Evolutionary conservation across 2,888 invertebrate genomes (phyloP).

Genomic region (Cyaniris semiargus): DNA sequence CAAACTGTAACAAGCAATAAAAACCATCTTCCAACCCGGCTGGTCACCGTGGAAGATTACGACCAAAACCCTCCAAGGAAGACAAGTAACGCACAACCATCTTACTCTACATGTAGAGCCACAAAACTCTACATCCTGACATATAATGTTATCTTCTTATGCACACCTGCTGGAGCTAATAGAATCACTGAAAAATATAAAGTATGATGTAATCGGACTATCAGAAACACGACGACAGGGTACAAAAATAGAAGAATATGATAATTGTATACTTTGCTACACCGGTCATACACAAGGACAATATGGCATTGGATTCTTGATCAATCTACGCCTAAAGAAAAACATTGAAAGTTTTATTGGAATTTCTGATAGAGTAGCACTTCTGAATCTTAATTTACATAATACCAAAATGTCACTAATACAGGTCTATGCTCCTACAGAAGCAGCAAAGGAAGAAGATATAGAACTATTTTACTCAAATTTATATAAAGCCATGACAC

Average conservation of each 20-base stretch:
- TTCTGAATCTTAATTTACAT: not conserved
- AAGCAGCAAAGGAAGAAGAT: not conserved
- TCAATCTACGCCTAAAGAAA: slow-evolving; percentile 42
- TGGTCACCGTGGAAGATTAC: slow-evolving; percentile 39
- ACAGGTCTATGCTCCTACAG: not conserved
- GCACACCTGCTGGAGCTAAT: slow-evolving; percentile 40
- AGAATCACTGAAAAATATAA: slow-evolving; percentile 39
- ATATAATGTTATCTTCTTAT: slow-evolving; percentile 39
- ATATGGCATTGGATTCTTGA: slow-evolving; percentile 44
- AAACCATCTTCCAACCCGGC: slow-evolving; percentile 38
- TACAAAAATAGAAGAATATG: slow-evolving; percentile 44
- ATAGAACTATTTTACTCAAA: not conserved
- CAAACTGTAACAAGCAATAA: slow-evolving; percentile 11
- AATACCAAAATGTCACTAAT: not conserved
- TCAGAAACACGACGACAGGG: slow-evolving; percentile 42
- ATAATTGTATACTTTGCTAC: slow-evolving; percentile 40
- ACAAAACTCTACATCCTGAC: slow-evolving; percentile 24
- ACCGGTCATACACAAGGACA: slow-evolving; percentile 34
- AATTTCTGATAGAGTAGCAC: slow-evolving; percentile 36
- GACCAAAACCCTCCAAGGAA: slow-evolving; percentile 40
- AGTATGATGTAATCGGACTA: slow-evolving; percentile 44
- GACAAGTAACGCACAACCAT: not conserved
- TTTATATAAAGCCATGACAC: not conserved
- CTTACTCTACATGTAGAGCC: not conserved
- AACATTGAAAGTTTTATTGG: slow-evolving; percentile 43